Base-by-base conservation (phyloP, 2,797 vertebrate genomes). In the Diplodus puntazzo region DNA sequence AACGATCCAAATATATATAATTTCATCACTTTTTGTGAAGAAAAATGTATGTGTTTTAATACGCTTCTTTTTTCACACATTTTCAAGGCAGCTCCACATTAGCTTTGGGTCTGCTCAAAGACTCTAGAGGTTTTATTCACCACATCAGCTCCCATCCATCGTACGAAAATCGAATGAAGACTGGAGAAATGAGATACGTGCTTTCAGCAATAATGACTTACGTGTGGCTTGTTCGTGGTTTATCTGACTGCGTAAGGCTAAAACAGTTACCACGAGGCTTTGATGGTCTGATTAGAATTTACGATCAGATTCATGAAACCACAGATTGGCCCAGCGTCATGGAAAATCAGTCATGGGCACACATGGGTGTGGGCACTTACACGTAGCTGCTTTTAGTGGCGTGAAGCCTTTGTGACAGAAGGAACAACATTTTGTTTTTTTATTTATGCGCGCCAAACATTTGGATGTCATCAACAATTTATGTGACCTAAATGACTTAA, bases 281-380 rank as follows among this genome's bases (percentile, higher is more conserved):
- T 25, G 25, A 79, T 64, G 58, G 57, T 63, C 52, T 63, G 58
- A 77, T 71, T 14, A 64, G 39, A 27, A 73, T 82, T 83, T 57
- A 71, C 53, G 27, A 84, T 78, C 49, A 62, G 27, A 72, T 82
- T 80, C 58, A 73, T 61, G 42, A 75, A 84, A 76, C 73, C 62
- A 52, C 77, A 80, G 39, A 76, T 64, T 67, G 63, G 30, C 54
- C 77, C 70, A 55, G 64, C 16, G 10, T 81, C 77, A 80, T 75
- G 77, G 83, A 80, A 83, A 88, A 72, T 77, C 63, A 45, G 30
- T 76, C 69, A 21, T 21, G 39, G 20, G 30, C 14, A 46, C 53
- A 58, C 27, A 34, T 11, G 27, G 61, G 55, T 54, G 45, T 54
- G 70, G 48, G 58, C 3, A n/a, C 55, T 48, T 43, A 48, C 46